phyloP scores from a whole-genome alignment of 2,888 invertebrate genomes.

The Apamea anceps region DNA sequence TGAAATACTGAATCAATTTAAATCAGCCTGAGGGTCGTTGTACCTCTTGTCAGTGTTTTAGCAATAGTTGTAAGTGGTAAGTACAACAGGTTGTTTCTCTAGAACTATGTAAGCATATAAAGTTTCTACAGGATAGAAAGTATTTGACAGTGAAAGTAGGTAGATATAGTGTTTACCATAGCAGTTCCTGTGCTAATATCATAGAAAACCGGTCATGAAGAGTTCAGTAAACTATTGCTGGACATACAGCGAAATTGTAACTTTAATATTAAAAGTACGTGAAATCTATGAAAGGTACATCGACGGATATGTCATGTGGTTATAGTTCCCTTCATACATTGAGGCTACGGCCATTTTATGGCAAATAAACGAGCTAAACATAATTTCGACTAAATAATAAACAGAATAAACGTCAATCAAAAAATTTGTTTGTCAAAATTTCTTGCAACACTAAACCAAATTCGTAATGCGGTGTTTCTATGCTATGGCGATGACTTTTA shows the following conservation, averaged over 20 bases:
- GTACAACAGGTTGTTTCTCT: not conserved
- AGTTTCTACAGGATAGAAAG: not conserved
- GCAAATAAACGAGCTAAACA: not conserved
- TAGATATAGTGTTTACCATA: not conserved
- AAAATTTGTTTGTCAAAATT: conserved; percentile 61
- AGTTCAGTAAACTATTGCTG: not conserved
- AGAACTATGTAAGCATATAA: not conserved
- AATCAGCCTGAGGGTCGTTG: not conserved
- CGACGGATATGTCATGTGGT: not conserved
- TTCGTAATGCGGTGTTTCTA: conserved; percentile 83
- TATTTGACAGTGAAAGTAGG: too few species aligned
- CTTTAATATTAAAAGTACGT: not conserved
- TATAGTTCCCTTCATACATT: not conserved
- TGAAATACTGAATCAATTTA: not conserved
- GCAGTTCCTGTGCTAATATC: not conserved
- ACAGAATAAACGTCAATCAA: conserved; percentile 60
- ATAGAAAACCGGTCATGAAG: not conserved
- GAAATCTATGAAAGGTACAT: not conserved
- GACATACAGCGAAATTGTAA: not conserved
- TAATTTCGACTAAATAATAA: conserved; percentile 26
- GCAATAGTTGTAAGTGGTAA: not conserved
- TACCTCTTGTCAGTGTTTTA: not conserved
- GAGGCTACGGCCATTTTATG: not conserved
- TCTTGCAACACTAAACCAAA: conserved; percentile 85
- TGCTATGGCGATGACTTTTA: conserved; percentile 77